Base-by-base conservation (phyloP, 2,797 vertebrate species). In the Octomys mimax region DNA sequence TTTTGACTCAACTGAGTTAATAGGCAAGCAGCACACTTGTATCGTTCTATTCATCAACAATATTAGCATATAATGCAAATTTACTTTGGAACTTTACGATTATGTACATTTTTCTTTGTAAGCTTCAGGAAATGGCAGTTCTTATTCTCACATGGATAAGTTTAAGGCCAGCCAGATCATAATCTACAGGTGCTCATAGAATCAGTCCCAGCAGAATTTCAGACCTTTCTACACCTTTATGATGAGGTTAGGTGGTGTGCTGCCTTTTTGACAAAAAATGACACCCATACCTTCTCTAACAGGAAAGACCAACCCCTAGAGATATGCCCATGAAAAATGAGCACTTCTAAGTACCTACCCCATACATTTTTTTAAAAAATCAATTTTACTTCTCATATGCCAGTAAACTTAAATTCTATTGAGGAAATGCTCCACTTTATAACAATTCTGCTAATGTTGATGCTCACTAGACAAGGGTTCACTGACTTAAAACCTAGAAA, bases 51-150 rank as follows among this genome's bases (percentile, higher is more conserved):
- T 96, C 49, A 92, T 61, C 4, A 1, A 92, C 49, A 78, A 71
- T 26, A 84, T 92, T 87, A 92, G 87, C 31, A 81, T 42, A 94
- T 22, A 96, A 89, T 77, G 62, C 54, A 91, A 57, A 94, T 92
- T 90, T 93, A 61, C 77, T 96, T 57, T 80, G 39, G 42, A 86
- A 87, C 57, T 79, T 79, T 54, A 92, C 31, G 46, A 36, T 91
- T 54, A 86, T 0, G 7, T 16, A 64, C 19, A 71, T 21, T 46
- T 92, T 66, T 82, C 84, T 83, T 94, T 73, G 24, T 70, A 87
- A 87, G 66, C 90, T 54, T 80, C 78, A 68, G 62, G 71, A 70
- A 95, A 33, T 21, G 31, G 21, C 59, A 81, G 31, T 75, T 87
- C 66, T 83, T 62, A 83, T 36, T 83, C n/a, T 57, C 87, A 93